Conservation (phyloP, 1,140 invertebrate genomes). For the Drosophila azteca region DNA sequence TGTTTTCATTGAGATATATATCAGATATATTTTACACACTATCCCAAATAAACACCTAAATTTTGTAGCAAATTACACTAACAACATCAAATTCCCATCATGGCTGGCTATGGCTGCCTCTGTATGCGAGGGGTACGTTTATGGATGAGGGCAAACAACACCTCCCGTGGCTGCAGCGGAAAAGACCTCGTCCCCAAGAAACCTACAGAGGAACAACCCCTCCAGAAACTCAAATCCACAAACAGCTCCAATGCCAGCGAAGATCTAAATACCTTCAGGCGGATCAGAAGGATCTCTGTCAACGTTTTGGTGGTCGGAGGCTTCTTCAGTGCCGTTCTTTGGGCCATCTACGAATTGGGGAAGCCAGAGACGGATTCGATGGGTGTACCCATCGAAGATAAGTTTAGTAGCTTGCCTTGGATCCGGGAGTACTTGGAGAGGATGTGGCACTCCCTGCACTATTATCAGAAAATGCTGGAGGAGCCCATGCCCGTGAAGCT, state of each 20-base stretch:
- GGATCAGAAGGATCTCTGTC: conserved; percentile 28
- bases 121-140: too few relatives aligned
- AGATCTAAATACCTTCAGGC: not conserved
- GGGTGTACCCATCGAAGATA: conserved; percentile 90
- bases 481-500: conserved; percentile 97
- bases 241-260: not conserved
- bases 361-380: conserved; percentile 89
- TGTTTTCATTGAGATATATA: too few relatives aligned
- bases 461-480: conserved; percentile 93
- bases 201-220: too few relatives aligned
- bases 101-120: too few relatives aligned
- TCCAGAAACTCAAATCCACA: not conserved
- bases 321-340: conserved; percentile 83
- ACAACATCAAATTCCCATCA: too few relatives aligned
- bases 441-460: conserved; percentile 89
- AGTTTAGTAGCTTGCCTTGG: conserved; percentile 89
- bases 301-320: conserved; percentile 83
- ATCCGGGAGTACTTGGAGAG: conserved; percentile 90
- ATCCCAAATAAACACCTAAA: too few relatives aligned
- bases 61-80: too few relatives aligned
- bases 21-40: too few relatives aligned
- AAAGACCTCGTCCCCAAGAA: too few relatives aligned
- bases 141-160: too few relatives aligned
- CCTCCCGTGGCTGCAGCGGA: too few relatives aligned
- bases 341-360: conserved; percentile 88